Evolutionary conservation across 2,888 invertebrate genomes (phyloP).

Genomic region (Phyto melanocephala): DNA sequence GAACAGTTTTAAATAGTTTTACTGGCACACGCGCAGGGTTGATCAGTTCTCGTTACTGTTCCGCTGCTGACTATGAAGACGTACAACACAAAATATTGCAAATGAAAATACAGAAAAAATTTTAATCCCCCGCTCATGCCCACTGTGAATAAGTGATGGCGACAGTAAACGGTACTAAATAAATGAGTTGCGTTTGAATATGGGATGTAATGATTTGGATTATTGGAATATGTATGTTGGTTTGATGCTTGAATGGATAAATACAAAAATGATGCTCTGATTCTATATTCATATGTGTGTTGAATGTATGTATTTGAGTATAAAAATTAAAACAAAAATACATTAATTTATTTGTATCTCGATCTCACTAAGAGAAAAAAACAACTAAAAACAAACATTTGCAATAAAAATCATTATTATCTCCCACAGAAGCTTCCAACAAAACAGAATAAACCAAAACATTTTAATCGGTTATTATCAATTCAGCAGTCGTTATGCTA

Average conservation of each 20-base stretch:
- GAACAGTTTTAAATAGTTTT: neutral
- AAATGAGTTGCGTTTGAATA: conserved; percentile 21
- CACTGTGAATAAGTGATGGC: neutral
- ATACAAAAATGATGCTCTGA: conserved; percentile 60
- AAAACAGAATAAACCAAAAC: neutral
- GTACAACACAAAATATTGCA: neutral
- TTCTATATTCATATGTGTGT: conserved; percentile 21
- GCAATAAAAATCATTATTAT: conserved; percentile 34
- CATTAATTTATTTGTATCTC: conserved; percentile 12
- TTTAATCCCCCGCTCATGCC: conserved; percentile 15
- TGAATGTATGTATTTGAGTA: conserved; percentile 5
- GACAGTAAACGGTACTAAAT: conserved; percentile 2
- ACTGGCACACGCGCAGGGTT: neutral
- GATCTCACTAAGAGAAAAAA: conserved; percentile 36
- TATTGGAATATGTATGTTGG: conserved; percentile 21
- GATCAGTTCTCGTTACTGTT: neutral
- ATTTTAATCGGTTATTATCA: neutral
- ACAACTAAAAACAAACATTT: conserved; percentile 8
- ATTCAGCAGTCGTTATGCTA: neutral
- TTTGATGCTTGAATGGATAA: conserved; percentile 57
- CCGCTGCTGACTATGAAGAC: neutral
- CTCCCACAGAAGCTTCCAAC: neutral
- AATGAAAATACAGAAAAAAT: neutral
- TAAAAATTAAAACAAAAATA: conserved; percentile 11
- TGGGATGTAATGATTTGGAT: conserved; percentile 1